phyloP scores from a whole-genome alignment of 2,888 invertebrate species.

The Dichetophora obliterata region DNA sequence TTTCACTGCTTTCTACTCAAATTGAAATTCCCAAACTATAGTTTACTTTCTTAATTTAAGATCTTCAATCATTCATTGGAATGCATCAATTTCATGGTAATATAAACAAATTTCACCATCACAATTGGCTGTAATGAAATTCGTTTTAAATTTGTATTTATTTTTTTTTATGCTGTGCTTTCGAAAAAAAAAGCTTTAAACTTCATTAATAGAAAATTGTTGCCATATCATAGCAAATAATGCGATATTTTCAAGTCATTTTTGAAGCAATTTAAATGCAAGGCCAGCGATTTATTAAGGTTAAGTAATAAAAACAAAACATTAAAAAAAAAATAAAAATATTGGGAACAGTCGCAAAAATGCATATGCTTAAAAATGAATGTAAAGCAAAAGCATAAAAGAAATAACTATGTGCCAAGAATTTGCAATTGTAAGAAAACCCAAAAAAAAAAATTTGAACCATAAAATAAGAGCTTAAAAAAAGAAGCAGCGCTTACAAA shows the following conservation, averaged over 20 bases:
- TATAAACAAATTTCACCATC: too few species aligned
- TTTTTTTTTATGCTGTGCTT: too few species aligned
- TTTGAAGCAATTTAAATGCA: conserved; percentile 57
- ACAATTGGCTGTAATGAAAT: background rate
- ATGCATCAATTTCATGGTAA: too few species aligned
- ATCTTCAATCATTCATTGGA: too few species aligned
- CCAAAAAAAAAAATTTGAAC: conserved; percentile 34
- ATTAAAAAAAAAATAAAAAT: background rate
- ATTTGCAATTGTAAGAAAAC: conserved; percentile 61
- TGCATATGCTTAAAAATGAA: background rate
- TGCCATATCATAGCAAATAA: background rate
- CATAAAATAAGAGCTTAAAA: conserved; percentile 6
- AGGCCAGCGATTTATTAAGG: conserved; percentile 52
- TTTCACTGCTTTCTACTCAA: too few species aligned
- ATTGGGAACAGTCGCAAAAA: conserved; percentile 31
- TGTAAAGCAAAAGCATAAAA: conserved; percentile 48
- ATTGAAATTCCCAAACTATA: too few species aligned
- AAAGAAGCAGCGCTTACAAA: background rate
- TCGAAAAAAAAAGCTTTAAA: too few species aligned
- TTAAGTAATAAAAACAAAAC: conserved; percentile 22
- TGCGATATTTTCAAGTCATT: background rate
- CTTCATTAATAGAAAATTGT: too few species aligned
- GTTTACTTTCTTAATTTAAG: too few species aligned
- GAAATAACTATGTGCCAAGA: conserved; percentile 63
- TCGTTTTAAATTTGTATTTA: background rate